Evolutionary conservation across 2,888 invertebrate species (phyloP), one percentile per base, ranked within the genome.

Genomic region (Petrolisthes manimaculis): DNA sequence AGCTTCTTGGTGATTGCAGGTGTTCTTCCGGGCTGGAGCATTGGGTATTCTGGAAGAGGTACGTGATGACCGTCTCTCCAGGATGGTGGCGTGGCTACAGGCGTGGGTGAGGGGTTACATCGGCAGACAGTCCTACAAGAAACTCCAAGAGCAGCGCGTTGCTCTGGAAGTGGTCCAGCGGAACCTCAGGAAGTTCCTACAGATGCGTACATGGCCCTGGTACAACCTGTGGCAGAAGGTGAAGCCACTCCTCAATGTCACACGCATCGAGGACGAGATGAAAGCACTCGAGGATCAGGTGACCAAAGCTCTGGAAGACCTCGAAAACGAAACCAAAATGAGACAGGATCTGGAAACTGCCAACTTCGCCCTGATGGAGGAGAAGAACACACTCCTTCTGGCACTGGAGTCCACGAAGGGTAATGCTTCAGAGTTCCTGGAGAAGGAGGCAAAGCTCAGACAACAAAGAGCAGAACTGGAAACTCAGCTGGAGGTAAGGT

Each of bases 11-110:
- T 18, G 12, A 0, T 18, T 51, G 5, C 91, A 98, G 98, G 98
- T 99, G 93, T 99, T 99, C 97, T 99, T 99, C 98, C 98, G 99
- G 93, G 99, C 99, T 93, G 99, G 99, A 95, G 98, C 99, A 94
- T 95, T 99, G 95, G 99, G 99, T 97, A 97, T 97, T 95, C 97
- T 99, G 96, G 99, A 99, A 94, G 99, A 99, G 94, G 95, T 99
- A 94, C 97, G 99, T 96, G 99, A 99, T 94, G 99, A 99, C 94
- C 97, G 99, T 94, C 95, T 99, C 92, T 95, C 96, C 94, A 98
- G 98, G 95, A 98, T 99, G 94, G 96, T 99, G 93, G 96, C 98
- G 93, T n/a, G n/a, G n/a, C n/a, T n/a, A n/a, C n/a, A n/a, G n/a
- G n/a, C n/a, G n/a, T n/a, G n/a, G n/a, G n/a, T n/a, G n/a, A n/a